A percentile compares a stretch with the other conserved stretches of the same genome.
Conservation (phyloP, 64 coral and sea anemone species). For the Stylophora pistillata region DNA sequence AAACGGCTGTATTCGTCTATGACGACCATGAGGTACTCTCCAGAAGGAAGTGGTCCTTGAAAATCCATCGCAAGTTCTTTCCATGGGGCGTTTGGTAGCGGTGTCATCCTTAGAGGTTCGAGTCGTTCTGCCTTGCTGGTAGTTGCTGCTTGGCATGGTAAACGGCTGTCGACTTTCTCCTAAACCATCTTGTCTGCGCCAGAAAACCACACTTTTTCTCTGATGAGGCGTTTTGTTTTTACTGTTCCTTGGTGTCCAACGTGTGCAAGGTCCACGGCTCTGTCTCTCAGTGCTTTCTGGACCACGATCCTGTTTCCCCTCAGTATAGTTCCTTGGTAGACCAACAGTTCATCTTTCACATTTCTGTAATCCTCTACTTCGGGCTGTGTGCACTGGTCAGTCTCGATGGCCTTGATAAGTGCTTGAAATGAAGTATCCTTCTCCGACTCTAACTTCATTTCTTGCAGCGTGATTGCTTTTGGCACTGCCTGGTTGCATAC, state of each 20-base stretch:
- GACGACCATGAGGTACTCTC: background rate
- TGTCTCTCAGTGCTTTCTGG: background rate
- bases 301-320: slow-evolving; percentile 27
- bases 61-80: slow-evolving; percentile 8
- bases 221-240: slow-evolving; percentile 24
- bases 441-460: slow-evolving; percentile 29
- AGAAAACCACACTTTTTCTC: slow-evolving; percentile 26
- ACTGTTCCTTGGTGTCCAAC: slow-evolving; percentile 37
- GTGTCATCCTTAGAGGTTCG: slow-evolving; percentile 18
- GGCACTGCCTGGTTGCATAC: slow-evolving; percentile 32
- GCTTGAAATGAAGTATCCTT: slow-evolving; percentile 28
- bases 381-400: slow-evolving; percentile 1
- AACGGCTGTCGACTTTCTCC: background rate
- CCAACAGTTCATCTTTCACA: slow-evolving; percentile 13
- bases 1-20: background rate
- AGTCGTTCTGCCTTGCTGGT: background rate
- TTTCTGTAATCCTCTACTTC: slow-evolving; percentile 8
- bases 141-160: slow-evolving; percentile 31
- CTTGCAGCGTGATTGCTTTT: slow-evolving; percentile 60
- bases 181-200: no score
- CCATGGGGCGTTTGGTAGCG: slow-evolving; percentile 15
- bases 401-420: slow-evolving; percentile 21
- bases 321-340: slow-evolving; percentile 3
- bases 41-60: background rate
- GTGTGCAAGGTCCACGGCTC: slow-evolving; percentile 32